A percentile compares a stretch with the other conserved stretches of the same genome.
Conservation (phyloP, 2,113 vertebrate species). For the Aphelocoma coerulescens region DNA sequence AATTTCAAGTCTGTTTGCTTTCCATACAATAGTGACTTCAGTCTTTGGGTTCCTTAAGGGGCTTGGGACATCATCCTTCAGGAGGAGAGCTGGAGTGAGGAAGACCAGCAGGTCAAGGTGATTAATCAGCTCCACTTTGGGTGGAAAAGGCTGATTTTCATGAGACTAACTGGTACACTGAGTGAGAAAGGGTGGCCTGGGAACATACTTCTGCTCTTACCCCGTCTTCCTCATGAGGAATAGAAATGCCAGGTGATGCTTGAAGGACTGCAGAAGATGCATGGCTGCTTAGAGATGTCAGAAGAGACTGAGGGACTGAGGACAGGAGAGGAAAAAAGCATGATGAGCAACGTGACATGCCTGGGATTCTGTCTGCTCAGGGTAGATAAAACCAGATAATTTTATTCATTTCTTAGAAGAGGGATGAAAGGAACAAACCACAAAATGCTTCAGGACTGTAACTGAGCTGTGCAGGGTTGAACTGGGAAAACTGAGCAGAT, state of each 20-base stretch:
- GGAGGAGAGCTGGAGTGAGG: background rate
- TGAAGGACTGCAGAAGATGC: background rate
- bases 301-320: background rate
- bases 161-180: background rate
- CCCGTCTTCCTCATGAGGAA: background rate
- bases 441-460: background rate
- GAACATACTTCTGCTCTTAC: background rate
- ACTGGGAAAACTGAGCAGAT: slow-evolving; percentile 31
- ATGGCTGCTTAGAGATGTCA: background rate
- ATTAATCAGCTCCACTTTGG: background rate
- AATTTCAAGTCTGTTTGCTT: background rate
- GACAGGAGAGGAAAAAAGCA: background rate
- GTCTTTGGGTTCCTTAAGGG: background rate
- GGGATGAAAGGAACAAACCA: background rate
- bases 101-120: background rate
- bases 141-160: background rate
- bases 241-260: background rate
- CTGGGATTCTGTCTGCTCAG: background rate
- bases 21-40: background rate
- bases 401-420: background rate
- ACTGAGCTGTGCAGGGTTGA: background rate
- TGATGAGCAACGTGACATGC: background rate
- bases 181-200: background rate
- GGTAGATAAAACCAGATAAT: background rate
- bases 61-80: background rate